A percentile compares a stretch with the other conserved stretches of the same genome.
Conservation (phyloP, 2,888 invertebrate species). For the Pollenia griseotomentosa region DNA sequence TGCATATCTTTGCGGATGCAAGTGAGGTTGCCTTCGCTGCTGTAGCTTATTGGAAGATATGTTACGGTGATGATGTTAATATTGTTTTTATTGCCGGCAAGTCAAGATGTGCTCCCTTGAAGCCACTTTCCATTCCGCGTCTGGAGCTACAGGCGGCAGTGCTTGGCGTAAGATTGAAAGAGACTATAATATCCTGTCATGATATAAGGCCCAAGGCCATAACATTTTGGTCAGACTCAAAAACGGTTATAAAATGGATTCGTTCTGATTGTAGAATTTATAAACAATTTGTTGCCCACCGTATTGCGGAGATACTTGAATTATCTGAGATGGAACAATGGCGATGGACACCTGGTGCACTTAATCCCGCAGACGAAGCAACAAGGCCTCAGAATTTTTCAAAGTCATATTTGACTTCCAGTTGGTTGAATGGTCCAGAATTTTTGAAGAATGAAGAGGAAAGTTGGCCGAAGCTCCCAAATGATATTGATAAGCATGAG, state of each 20-base stretch:
- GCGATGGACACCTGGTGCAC: slow-evolving; percentile 13
- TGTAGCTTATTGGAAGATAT: slow-evolving; percentile 51
- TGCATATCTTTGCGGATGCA: slow-evolving; percentile 10
- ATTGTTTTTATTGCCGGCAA: slow-evolving; percentile 51
- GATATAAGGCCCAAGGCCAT: no score
- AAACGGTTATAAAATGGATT: slow-evolving; percentile 31
- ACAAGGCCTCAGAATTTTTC: not conserved
- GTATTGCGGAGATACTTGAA: slow-evolving; percentile 19
- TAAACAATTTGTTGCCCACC: slow-evolving; percentile 36
- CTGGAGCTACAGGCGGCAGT: slow-evolving; percentile 52
- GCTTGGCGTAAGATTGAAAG: slow-evolving; percentile 38
- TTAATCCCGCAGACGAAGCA: slow-evolving; percentile 7
- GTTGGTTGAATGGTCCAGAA: no score
- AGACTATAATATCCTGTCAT: not conserved
- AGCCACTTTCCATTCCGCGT: slow-evolving; percentile 52
- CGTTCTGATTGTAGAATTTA: slow-evolving; percentile 21
- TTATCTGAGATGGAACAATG: slow-evolving; percentile 2
- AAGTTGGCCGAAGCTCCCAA: not conserved
- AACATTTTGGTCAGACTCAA: not conserved
- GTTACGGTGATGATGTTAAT: slow-evolving; percentile 13
- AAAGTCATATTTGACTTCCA: no score
- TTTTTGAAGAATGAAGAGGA: no score
- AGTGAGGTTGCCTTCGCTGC: slow-evolving; percentile 41
- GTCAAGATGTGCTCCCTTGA: slow-evolving; percentile 45
- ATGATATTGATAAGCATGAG: not conserved